A percentile compares a stretch with the other conserved stretches of the same genome.
Conservation (phyloP, 2,113 vertebrate genomes). For the Sorex araneus region DNA sequence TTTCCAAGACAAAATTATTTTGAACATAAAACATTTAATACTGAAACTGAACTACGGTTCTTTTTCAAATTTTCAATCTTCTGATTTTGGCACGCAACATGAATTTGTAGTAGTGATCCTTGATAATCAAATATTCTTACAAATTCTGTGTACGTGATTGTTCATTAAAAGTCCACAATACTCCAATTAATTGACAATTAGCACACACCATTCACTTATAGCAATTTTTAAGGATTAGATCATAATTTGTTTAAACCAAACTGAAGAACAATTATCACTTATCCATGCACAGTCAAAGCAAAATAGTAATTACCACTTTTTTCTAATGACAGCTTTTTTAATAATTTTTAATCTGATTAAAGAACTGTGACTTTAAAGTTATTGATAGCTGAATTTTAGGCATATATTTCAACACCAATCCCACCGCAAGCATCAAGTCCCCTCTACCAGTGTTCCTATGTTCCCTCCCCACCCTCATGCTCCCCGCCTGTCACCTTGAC, state of each 20-base stretch:
- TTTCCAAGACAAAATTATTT: conserved; percentile 65
- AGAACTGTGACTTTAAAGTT: too few relatives aligned
- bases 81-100: conserved; percentile 5
- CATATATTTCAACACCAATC: too few relatives aligned
- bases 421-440: too few relatives aligned
- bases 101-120: background rate
- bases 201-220: background rate
- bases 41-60: conserved; percentile 38
- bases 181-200: conserved; percentile 9
- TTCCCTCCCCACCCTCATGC: too few relatives aligned
- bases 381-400: too few relatives aligned
- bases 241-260: conserved; percentile 44
- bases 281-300: background rate
- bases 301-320: background rate
- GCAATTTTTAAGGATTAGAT: conserved; percentile 47
- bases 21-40: conserved; percentile 37
- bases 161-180: background rate
- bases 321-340: too few relatives aligned
- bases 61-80: conserved; percentile 33
- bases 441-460: too few relatives aligned
- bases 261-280: background rate
- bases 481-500: too few relatives aligned
- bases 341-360: too few relatives aligned
- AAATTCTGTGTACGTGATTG: background rate
- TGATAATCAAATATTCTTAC: conserved; percentile 5